phyloP scores from a whole-genome alignment of 2,888 invertebrate species.

The Peribatodes rhomboidaria region DNA sequence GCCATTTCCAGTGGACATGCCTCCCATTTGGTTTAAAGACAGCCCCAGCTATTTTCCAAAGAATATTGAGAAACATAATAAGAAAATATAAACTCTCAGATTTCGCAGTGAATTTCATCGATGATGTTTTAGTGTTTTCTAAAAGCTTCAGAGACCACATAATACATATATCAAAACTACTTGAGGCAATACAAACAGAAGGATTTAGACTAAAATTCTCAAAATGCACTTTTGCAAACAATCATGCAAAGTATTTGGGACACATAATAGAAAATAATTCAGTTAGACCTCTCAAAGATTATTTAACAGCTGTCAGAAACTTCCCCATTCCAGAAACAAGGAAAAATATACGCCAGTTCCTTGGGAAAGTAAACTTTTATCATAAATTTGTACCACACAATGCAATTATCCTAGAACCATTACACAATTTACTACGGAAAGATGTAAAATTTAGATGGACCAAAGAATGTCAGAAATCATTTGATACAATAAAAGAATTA shows the following conservation, averaged over 20 bases:
- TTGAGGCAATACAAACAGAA: conserved; percentile 36
- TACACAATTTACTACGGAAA: too few species aligned
- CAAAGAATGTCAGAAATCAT: background rate
- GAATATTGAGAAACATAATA: conserved; percentile 52
- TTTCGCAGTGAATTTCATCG: conserved; percentile 26
- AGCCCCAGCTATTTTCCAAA: conserved; percentile 63
- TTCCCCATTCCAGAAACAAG: too few species aligned
- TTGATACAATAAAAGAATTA: background rate
- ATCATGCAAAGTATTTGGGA: too few species aligned
- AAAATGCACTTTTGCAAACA: too few species aligned
- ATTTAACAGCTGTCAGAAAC: too few species aligned
- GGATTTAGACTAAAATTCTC: too few species aligned
- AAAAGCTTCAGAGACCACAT: background rate
- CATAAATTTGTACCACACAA: too few species aligned
- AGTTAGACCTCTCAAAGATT: too few species aligned
- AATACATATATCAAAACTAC: conserved; percentile 13
- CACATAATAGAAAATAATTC: too few species aligned
- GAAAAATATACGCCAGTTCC: too few species aligned
- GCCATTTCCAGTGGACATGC: conserved; percentile 53
- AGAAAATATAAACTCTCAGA: conserved; percentile 35
- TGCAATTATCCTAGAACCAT: too few species aligned
- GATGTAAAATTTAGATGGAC: too few species aligned
- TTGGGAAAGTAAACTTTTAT: background rate
- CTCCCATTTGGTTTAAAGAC: conserved; percentile 65
- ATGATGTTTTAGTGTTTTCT: background rate